Evolutionary conservation across 2,113 vertebrate genomes (phyloP), one percentile per base, ranked within the genome.

Genomic region (Passer domesticus): DNA sequence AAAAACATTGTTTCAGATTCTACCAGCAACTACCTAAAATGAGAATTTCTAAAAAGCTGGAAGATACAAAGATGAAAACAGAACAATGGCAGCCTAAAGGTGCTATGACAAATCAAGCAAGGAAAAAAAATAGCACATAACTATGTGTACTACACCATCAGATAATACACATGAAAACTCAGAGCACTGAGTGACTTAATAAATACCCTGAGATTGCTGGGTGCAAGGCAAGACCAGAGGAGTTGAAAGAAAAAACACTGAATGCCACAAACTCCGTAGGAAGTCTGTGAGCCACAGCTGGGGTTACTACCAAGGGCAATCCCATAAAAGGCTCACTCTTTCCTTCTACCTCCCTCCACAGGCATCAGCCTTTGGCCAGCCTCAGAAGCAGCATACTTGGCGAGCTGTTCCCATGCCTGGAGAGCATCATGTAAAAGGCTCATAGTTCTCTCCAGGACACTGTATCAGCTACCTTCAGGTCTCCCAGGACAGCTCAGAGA

Each of bases 401-500:
- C 85, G 92, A 75, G 43, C 68, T 39, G 15, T 11, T 77, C 21
- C 37, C 12, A 7, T 14, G 64, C 28, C 89, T 70, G 80, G 52
- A 73, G 31, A 90, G 49, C 62, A 64, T 87, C 69, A 64, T 3
- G 27, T 50, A 64, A 76, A 87, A 91, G 31, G 50, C 24, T 63
- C 30, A 10, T 0, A 2, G 84, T 46, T 47, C 62, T 81, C 44
- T 30, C 0, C 0, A 82, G 74, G 74, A 55, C 44, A 73, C 4
- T 0, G 1, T 27, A 44, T n/a, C 55, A 79, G 55, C 43, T 37
- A 74, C 44, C n/a, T 70, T 39, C 30, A 20, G 14, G 15, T 25
- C 76, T 59, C 30, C 41, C 31, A 41, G 11, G 90, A 60, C 68
- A 72, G 49, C 52, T 66, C 52, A 72, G 41, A 83, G 33, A 83